Base-by-base conservation (phyloP, 2,113 vertebrate species). In the Aplodontia rufa region DNA sequence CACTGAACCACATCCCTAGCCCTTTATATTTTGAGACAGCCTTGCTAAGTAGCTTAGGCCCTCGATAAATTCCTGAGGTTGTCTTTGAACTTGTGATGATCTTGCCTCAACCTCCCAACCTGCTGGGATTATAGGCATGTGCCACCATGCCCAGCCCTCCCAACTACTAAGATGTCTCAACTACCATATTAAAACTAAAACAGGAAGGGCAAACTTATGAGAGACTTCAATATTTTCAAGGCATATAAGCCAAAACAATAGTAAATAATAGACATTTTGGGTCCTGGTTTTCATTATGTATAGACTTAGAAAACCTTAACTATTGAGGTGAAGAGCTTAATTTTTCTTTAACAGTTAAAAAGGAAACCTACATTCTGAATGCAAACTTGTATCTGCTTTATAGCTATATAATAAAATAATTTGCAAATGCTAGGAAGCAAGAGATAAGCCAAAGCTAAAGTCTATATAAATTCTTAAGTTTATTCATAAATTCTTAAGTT, bases 191-290 rank as follows among this genome's bases (percentile, higher is more conserved):
- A 55, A 88, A 95, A 93, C 17, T 93, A 74, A 86, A 75, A 76
- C 58, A 62, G 14, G 47, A 88, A 87, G 26, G 71, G 20, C 17
- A 94, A 60, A 12, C 28, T 85, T 94, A 79, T 45, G 3, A 47
- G 42, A 95, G n/a, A 68, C 17, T 80, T 80, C 35, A 94, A 78
- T 28, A 82, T 62, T 94, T 93, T 83, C 35, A 79, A 95, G n/a
- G 45, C 11, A 89, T 2, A 69, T 2, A 60, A 55, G 32, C 40
- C 5, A 35, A 47, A 20, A n/a, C n/a, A 66, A 83, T 40, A 16
- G 58, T n/a, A 80, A 93, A 84, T 49, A 53, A 62, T 32, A 90
- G 55, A 13, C 3, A 49, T 0, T n/a, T n/a, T 2, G 51, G 32
- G 17, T 51, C 8, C 30, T 58, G 60, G 22, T 42, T 90, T 32